These are phyloP conservation scores for Diachrysia chrysitis DNA, from an alignment of 2,888 invertebrate species.

Conservation along the genomic window DNA sequence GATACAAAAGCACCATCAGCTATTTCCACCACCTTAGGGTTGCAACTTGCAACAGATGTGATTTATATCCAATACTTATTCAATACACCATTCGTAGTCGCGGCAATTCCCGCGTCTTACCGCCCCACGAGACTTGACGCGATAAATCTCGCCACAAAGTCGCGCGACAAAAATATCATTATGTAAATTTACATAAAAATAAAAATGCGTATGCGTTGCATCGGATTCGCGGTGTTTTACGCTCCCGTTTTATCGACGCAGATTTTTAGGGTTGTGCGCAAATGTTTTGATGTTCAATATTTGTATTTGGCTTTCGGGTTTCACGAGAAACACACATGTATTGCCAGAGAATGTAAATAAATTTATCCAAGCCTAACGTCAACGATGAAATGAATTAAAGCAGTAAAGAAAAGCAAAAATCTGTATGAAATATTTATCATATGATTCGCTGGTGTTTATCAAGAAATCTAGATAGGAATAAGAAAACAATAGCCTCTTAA, in stretches of 20 bases:
- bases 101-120: constrained; percentile 53
- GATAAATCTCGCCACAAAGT: constrained; percentile 82
- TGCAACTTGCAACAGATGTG: constrained; percentile 69
- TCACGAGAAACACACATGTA: background rate
- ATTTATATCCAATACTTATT: constrained; percentile 68
- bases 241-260: constrained; percentile 29
- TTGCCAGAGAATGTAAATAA: background rate
- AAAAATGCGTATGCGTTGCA: constrained; percentile 71
- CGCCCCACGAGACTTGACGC: constrained; percentile 64
- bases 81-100: constrained; percentile 57
- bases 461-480: constrained; percentile 14
- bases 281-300: background rate
- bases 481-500: constrained; percentile 29
- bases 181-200: constrained; percentile 86
- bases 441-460: constrained; percentile 27
- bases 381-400: background rate
- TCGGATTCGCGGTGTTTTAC: constrained; percentile 31
- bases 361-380: background rate
- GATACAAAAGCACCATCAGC: constrained; percentile 63
- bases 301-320: background rate
- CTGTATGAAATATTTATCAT: background rate
- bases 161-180: constrained; percentile 87
- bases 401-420: background rate
- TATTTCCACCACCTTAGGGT: constrained; percentile 61
- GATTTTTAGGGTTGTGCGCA: constrained; percentile 40